phyloP scores from a whole-genome alignment of 2,888 invertebrate genomes.

The Calameuta pallipes region DNA sequence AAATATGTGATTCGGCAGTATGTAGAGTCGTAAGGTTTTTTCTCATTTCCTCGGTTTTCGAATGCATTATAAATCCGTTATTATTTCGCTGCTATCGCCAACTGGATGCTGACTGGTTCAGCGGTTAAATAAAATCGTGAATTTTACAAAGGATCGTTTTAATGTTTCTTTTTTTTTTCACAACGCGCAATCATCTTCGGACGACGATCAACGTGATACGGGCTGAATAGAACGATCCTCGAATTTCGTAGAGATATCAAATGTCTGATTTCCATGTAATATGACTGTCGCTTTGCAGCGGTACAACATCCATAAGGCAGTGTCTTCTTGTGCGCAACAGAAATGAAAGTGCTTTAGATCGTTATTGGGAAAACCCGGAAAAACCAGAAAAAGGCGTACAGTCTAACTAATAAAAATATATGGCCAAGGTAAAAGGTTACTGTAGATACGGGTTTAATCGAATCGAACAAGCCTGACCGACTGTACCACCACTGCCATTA shows the following conservation, averaged over 20 bases:
- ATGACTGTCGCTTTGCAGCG: too few species aligned
- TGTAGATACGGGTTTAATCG: not conserved
- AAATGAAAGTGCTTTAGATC: too few species aligned
- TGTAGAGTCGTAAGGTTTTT: slow-evolving; percentile 54
- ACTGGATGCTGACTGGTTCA: not conserved
- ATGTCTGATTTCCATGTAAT: not conserved
- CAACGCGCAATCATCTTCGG: not conserved
- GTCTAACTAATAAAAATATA: not conserved
- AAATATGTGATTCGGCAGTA: slow-evolving; percentile 58
- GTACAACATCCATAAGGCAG: too few species aligned
- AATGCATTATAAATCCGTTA: not conserved
- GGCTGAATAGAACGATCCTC: not conserved
- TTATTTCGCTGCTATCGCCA: not conserved
- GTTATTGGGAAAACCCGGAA: not conserved
- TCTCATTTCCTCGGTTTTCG: slow-evolving; percentile 21
- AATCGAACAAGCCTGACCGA: not conserved
- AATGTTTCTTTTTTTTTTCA: not conserved
- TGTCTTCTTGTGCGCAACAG: too few species aligned
- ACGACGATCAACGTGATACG: not conserved
- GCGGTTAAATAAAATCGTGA: slow-evolving; percentile 16
- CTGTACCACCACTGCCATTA: not conserved
- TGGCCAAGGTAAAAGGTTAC: not conserved
- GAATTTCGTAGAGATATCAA: not conserved
- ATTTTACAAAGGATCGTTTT: slow-evolving; percentile 14
- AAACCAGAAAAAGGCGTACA: not conserved